A percentile compares a stretch with the other conserved stretches of the same genome.
Evolutionary conservation across 2,797 vertebrate genomes (phyloP).

Genomic region (Helostoma temminkii): DNA sequence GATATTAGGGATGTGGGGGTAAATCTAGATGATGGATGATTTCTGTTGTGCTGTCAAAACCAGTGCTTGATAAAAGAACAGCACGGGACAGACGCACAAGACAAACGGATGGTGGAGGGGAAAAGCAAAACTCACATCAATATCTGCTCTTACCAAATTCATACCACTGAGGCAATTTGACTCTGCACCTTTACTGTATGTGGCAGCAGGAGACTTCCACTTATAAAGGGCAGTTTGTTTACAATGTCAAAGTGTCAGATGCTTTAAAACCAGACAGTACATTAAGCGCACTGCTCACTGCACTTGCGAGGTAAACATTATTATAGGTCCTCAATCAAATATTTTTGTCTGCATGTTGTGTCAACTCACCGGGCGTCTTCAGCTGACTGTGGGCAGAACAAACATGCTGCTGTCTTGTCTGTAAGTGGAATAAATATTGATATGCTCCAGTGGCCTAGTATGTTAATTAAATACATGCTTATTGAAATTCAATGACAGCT

Average conservation of each 20-base stretch:
- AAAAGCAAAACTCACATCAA: constrained; percentile 54
- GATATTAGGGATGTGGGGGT: constrained; percentile 76
- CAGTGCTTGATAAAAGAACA: constrained; percentile 76
- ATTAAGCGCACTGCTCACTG: constrained; percentile 42
- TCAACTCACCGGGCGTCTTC: constrained; percentile 59
- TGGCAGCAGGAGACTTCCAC: neutral
- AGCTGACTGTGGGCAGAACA: constrained; percentile 65
- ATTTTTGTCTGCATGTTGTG: constrained; percentile 23
- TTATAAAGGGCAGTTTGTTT: constrained; percentile 41
- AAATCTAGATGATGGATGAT: constrained; percentile 81
- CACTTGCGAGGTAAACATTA: constrained; percentile 57
- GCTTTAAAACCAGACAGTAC: constrained; percentile 25
- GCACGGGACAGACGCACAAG: constrained; percentile 52
- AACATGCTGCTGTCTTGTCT: constrained; percentile 60
- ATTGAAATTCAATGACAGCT: constrained; percentile 86
- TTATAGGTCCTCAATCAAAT: constrained; percentile 65
- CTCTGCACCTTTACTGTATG: neutral
- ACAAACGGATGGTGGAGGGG: constrained; percentile 55
- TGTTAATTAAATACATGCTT: constrained; percentile 87
- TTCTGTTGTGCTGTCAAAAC: constrained; percentile 75
- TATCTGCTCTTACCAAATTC: constrained; percentile 49
- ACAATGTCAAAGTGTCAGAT: constrained; percentile 34
- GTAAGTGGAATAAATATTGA: constrained; percentile 80
- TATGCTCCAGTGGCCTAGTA: constrained; percentile 79
- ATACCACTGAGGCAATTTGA: constrained; percentile 31